phyloP scores from a whole-genome alignment of 2,888 invertebrate species.

The Mamestra brassicae region DNA sequence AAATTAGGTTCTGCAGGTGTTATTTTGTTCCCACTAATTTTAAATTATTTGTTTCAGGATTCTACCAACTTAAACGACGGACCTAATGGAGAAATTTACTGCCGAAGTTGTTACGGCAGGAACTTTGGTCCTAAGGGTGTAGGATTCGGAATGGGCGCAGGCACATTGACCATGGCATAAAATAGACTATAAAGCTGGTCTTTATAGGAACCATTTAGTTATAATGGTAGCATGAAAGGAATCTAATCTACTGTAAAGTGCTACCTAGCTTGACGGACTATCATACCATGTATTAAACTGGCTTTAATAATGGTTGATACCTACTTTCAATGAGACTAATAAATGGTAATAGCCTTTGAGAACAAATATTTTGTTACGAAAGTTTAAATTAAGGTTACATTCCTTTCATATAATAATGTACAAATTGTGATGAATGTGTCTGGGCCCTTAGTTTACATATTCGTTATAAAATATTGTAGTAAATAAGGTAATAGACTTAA shows the following conservation, averaged over 20 bases:
- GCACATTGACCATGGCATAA: constrained; percentile 97
- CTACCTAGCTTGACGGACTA: constrained; percentile 78
- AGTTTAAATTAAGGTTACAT: constrained; percentile 91
- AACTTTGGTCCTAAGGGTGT: constrained; percentile 97
- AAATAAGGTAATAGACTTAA: constrained; percentile 85
- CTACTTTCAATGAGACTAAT: constrained; percentile 85
- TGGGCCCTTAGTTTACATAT: constrained; percentile 91
- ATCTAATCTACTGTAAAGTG: constrained; percentile 83
- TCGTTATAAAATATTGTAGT: constrained; percentile 89
- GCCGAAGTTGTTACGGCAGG: constrained; percentile 96
- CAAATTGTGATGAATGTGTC: constrained; percentile 89
- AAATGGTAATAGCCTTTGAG: constrained; percentile 76
- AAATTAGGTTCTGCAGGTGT: neutral
- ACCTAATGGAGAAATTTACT: constrained; percentile 98
- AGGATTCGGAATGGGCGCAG: constrained; percentile 97
- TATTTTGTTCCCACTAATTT: neutral
- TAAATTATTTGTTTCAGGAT: constrained; percentile 89
- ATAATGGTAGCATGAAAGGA: constrained; percentile 86
- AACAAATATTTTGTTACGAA: constrained; percentile 87
- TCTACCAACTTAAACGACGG: constrained; percentile 97
- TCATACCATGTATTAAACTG: constrained; percentile 90
- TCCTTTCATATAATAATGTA: constrained; percentile 88
- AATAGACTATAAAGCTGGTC: constrained; percentile 85
- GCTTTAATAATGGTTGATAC: constrained; percentile 90
- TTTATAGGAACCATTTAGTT: constrained; percentile 81